phyloP scores from a whole-genome alignment of 2,797 vertebrate genomes.

The Liparis tanakae region DNA sequence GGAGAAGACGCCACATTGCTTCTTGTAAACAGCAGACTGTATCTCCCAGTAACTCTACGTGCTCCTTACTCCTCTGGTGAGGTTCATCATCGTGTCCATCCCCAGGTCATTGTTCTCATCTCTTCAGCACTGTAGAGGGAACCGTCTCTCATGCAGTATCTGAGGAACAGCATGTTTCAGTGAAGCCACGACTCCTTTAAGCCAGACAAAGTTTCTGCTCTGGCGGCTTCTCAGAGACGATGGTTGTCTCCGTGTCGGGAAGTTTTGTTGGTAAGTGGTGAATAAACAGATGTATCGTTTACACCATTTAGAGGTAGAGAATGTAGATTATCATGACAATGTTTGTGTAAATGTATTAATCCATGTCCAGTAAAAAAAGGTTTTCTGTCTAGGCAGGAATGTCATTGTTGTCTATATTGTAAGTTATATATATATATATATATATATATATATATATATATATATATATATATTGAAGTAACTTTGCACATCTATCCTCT shows the following conservation, averaged over 20 bases:
- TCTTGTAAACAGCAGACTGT: constrained; percentile 3
- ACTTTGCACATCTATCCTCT: neutral
- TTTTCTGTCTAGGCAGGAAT: neutral
- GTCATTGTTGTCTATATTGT: neutral
- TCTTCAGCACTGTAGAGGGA: constrained; percentile 20
- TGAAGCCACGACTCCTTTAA: constrained; percentile 23
- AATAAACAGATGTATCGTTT: constrained; percentile 12
- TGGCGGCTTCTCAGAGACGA: constrained; percentile 40
- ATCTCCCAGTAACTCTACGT: neutral
- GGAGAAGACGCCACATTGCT: constrained; percentile 25
- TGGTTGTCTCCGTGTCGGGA: constrained; percentile 32
- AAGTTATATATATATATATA: neutral
- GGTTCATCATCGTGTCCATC: constrained; percentile 39
- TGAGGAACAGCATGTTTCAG: constrained; percentile 34
- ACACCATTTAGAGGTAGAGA: neutral
- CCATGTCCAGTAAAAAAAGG: neutral
- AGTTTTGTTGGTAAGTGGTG: constrained; percentile 21
- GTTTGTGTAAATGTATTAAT: neutral
- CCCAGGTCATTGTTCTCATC: constrained; percentile 38
- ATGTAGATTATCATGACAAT: neutral
- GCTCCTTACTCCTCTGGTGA: constrained; percentile 17
- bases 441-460: neutral
- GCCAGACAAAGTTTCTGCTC: constrained; percentile 36
- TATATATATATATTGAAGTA: neutral
- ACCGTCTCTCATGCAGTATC: constrained; percentile 31